Evolutionary conservation across 2,888 invertebrate genomes (phyloP).

Genomic region (Leuctra nigra): DNA sequence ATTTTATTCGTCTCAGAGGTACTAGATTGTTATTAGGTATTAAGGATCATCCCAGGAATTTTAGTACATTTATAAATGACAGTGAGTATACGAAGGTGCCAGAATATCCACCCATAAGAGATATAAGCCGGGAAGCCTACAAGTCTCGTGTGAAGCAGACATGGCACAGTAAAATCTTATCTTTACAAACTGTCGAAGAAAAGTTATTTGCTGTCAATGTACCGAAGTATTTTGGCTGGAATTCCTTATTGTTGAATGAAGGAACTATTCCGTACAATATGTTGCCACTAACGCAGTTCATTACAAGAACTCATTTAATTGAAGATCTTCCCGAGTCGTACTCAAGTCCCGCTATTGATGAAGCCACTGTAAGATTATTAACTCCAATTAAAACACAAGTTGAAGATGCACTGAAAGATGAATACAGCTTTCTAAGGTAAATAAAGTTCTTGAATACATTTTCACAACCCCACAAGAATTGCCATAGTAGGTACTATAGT

Average conservation of each 20-base stretch:
- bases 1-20: background rate
- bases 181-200: conserved; percentile 69
- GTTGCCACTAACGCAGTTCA: conserved; percentile 61
- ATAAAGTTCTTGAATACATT: too few species aligned
- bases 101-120: conserved; percentile 57
- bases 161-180: conserved; percentile 53
- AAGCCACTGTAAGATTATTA: conserved; percentile 36
- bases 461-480: too few species aligned
- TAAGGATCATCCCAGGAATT: conserved; percentile 2
- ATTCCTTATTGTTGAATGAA: conserved; percentile 55
- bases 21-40: too few species aligned
- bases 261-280: conserved; percentile 57
- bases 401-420: conserved; percentile 59
- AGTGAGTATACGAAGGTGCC: conserved; percentile 40
- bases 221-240: conserved; percentile 75
- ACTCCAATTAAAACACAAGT: conserved; percentile 51
- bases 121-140: conserved; percentile 47
- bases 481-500: too few species aligned
- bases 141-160: conserved; percentile 43
- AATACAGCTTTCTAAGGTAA: conserved; percentile 52
- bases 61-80: conserved; percentile 31
- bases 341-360: conserved; percentile 34
- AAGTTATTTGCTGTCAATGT: conserved; percentile 77
- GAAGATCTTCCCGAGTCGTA: conserved; percentile 53
- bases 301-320: conserved; percentile 70